Evolutionary conservation across 2,888 invertebrate genomes (phyloP), one percentile per base, ranked within the genome.

Genomic region (Eustalomyia histrio): DNA sequence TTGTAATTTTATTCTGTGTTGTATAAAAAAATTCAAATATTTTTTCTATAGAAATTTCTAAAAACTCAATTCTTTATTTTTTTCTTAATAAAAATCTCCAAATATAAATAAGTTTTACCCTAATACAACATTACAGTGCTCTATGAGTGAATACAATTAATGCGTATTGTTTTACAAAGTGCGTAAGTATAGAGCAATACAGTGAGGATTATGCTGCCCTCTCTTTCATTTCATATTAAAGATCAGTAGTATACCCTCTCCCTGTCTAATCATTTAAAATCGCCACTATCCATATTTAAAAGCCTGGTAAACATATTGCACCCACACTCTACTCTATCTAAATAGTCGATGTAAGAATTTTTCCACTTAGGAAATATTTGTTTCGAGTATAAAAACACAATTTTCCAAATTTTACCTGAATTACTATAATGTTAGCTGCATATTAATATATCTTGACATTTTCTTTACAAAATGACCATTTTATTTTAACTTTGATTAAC

Each of bases 91-190:
- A 29, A 29, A 3, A 12, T 9, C 12, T 12, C 39, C 39, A 1
- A 5, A n/a, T 6, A 14, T 5, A 47, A 47, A 47, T 47, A 47
- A n/a, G 1, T 47, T 12, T 5, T 1, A 14, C n/a, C 52, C 60
- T 21, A 29, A 16, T 50, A 24, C n/a, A 29, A 7, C 18, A 33
- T 4, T 16, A 10, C 3, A 71, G 52, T 21, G n/a, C n/a, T n/a
- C 18, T 18, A 47, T 65, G 61, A 72, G 61, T 61, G 71, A 74
- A 75, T 78, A 78, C 81, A 81, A 78, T 78, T 78, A 81, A 63
- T 67, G 78, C 43, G 74, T 78, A 78, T 78, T 81, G 81, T 76
- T 74, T 83, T 71, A 61, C 53, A 72, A 69, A 76, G 75, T 79
- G 76, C 73, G 74, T 83, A 68, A 52, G 67, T 74, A 33, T 61